Evolutionary conservation across 2,797 vertebrate species (phyloP).

Genomic region (Parotocinclus haroldoi): DNA sequence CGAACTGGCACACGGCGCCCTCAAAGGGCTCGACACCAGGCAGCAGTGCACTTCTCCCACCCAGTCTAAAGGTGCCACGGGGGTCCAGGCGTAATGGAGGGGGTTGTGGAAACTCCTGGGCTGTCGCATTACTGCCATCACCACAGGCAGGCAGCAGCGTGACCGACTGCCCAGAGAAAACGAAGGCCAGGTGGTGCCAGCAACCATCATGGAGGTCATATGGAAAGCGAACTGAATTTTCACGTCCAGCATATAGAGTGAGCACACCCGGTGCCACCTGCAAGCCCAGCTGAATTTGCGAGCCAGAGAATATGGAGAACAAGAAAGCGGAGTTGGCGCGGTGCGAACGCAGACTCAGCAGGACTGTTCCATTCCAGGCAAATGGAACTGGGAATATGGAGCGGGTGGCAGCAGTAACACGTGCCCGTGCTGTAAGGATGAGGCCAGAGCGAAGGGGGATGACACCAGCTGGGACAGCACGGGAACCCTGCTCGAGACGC

Average conservation of each 20-base stretch:
- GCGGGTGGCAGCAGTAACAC: constrained; percentile 74
- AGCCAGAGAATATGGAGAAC: constrained; percentile 83
- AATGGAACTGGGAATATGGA: constrained; percentile 75
- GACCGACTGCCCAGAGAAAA: constrained; percentile 81
- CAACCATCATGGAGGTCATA: constrained; percentile 90
- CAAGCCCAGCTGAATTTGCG: constrained; percentile 87
- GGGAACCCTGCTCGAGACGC: constrained; percentile 82
- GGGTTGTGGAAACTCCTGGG: constrained; percentile 25
- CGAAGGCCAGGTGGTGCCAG: constrained; percentile 92
- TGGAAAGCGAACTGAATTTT: constrained; percentile 86
- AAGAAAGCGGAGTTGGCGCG: constrained; percentile 93
- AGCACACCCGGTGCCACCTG: constrained; percentile 86
- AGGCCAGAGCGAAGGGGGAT: constrained; percentile 91
- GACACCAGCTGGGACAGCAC: constrained; percentile 80
- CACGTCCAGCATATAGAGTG: constrained; percentile 86
- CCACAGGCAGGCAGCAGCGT: constrained; percentile 92
- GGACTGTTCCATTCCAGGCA: constrained; percentile 56
- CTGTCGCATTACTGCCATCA: constrained; percentile 53
- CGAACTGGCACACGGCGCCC: constrained; percentile 96
- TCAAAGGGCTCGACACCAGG: constrained; percentile 79
- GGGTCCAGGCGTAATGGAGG: constrained; percentile 73
- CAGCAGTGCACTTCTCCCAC: constrained; percentile 70
- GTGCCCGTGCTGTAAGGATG: constrained; percentile 90
- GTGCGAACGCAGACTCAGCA: constrained; percentile 93
- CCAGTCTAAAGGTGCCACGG: constrained; percentile 87